Percentiles rank a stretch among this genome's conserved stretches.
These are phyloP conservation scores for Ceraclea dissimilis DNA, from an alignment of 2,888 invertebrate genomes.

Conservation along the genomic window DNA sequence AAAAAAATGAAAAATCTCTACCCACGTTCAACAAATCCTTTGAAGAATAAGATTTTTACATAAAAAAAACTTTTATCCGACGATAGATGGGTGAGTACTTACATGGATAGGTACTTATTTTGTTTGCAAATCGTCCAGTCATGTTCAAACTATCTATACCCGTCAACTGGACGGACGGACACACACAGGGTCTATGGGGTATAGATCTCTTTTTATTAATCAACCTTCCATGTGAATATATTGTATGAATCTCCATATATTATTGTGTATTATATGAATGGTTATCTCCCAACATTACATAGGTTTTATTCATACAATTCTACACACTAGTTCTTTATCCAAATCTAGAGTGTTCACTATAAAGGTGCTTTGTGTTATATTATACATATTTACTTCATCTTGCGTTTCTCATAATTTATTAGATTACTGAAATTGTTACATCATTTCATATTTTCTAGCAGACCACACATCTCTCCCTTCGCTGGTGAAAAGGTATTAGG, in stretches of 20 bases:
- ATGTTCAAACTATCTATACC: constrained; percentile 23
- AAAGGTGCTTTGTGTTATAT: too few relatives aligned
- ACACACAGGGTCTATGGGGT: not conserved
- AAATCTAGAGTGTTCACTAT: too few relatives aligned
- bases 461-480: too few relatives aligned
- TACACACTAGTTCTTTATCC: too few relatives aligned
- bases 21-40: not conserved
- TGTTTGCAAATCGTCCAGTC: constrained; percentile 23
- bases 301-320: too few relatives aligned
- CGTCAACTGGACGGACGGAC: constrained; percentile 19
- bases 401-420: too few relatives aligned
- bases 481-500: too few relatives aligned
- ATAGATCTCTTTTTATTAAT: constrained; percentile 12
- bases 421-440: too few relatives aligned
- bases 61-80: not conserved
- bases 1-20: not conserved
- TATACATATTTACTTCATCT: too few relatives aligned
- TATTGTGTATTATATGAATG: not conserved
- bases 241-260: not conserved
- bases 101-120: constrained; percentile 8
- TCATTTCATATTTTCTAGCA: too few relatives aligned
- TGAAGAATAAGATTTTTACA: not conserved
- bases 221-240: constrained; percentile 6
- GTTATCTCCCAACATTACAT: too few relatives aligned
- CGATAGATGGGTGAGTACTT: too few relatives aligned